phyloP scores from a whole-genome alignment of 2,888 invertebrate genomes.

The Frankliniella fusca region DNA sequence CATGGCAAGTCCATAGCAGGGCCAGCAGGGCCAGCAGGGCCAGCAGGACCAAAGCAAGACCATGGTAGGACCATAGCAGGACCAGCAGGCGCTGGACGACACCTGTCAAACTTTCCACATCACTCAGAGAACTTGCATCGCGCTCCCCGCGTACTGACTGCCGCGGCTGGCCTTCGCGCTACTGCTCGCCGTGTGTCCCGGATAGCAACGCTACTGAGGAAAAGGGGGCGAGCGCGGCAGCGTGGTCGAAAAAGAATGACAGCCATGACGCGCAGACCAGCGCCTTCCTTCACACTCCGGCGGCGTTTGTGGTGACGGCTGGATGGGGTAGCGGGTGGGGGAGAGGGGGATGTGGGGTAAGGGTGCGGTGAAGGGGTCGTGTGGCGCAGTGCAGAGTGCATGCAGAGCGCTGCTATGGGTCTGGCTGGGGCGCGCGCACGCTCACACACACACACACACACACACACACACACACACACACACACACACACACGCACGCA shows the following conservation, averaged over 20 bases:
- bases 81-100: neutral
- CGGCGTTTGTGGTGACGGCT: no score
- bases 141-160: neutral
- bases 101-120: conserved; percentile 12
- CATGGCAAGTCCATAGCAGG: neutral
- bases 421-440: no score
- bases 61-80: neutral
- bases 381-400: neutral
- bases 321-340: neutral
- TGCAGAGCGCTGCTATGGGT: no score
- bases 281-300: no score
- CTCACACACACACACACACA: neutral
- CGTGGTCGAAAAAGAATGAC: no score
- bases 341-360: neutral
- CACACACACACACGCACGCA: no score
- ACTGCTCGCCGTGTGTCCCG: neutral
- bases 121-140: neutral
- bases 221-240: no score
- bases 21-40: neutral
- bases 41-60: neutral
- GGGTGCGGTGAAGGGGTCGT: neutral
- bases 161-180: neutral
- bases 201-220: neutral
- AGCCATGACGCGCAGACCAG: no score
- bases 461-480: no score